Percentiles rank a stretch among this genome's conserved stretches.
Conservation (phyloP, 2,797 vertebrate genomes). For the Percopsis omiscomaycus region DNA sequence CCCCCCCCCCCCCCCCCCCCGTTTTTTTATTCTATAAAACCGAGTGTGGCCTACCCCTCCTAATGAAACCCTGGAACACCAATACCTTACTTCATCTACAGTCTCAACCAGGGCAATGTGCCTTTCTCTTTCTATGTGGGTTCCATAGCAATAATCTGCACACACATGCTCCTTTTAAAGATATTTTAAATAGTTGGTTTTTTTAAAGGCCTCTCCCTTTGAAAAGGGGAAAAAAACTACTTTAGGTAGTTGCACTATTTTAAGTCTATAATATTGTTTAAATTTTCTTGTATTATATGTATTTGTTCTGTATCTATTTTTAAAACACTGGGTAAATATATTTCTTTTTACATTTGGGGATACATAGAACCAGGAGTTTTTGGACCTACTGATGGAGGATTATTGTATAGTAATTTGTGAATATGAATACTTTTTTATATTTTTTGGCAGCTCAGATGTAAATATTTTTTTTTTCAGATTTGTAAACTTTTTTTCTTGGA, state of each 20-base stretch:
- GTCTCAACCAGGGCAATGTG: slow-evolving; percentile 76
- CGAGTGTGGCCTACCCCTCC: slow-evolving; percentile 75
- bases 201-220: slow-evolving; percentile 61
- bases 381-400: slow-evolving; percentile 83
- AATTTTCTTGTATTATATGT: slow-evolving; percentile 67
- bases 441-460: slow-evolving; percentile 98
- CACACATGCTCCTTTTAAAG: slow-evolving; percentile 73
- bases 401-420: slow-evolving; percentile 89
- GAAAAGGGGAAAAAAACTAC: slow-evolving; percentile 50
- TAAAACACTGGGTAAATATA: slow-evolving; percentile 84
- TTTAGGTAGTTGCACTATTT: slow-evolving; percentile 86
- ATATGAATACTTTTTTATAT: slow-evolving; percentile 84
- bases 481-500: slow-evolving; percentile 73
- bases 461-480: slow-evolving; percentile 89
- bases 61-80: slow-evolving; percentile 72
- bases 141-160: slow-evolving; percentile 77
- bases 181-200: slow-evolving; percentile 74
- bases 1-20: slow-evolving; percentile 11
- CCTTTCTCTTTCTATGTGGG: slow-evolving; percentile 79
- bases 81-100: slow-evolving; percentile 72
- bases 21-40: background rate
- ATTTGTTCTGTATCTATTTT: slow-evolving; percentile 78
- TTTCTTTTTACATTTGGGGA: slow-evolving; percentile 77
- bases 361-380: slow-evolving; percentile 78
- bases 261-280: slow-evolving; percentile 72